These are phyloP conservation scores for Cheumatopsyche charites DNA, from an alignment of 1,140 invertebrate genomes.

Conservation along the genomic window DNA sequence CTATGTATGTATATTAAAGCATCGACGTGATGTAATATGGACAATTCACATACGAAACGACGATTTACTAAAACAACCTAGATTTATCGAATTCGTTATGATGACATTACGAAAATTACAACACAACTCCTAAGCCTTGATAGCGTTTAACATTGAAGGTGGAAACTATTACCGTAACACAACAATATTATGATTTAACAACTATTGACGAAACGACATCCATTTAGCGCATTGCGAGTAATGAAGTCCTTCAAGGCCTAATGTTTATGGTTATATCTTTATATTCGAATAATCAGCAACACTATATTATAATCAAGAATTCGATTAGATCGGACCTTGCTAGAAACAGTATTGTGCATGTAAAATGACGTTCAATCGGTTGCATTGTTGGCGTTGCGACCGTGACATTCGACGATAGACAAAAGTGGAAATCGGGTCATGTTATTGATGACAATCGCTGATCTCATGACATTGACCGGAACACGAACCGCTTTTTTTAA, in stretches of 20 bases:
- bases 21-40: not conserved
- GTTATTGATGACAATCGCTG: constrained; percentile 12
- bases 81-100: not conserved
- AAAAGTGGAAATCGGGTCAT: constrained; percentile 20
- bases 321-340: constrained; percentile 7
- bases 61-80: not conserved
- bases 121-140: not conserved
- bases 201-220: too few species aligned
- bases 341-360: not conserved
- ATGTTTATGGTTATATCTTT: too few species aligned
- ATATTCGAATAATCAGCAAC: too few species aligned
- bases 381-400: constrained; percentile 23
- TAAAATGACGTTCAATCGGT: not conserved
- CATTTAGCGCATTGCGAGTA: too few species aligned
- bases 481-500: not conserved
- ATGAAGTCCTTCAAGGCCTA: too few species aligned
- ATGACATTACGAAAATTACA: not conserved
- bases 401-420: constrained; percentile 5
- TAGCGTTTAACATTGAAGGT: too few species aligned
- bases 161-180: too few species aligned
- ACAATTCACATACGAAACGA: not conserved
- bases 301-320: too few species aligned
- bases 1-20: not conserved
- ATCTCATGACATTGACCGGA: constrained; percentile 17
- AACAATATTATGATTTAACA: too few species aligned